Evolutionary conservation across 2,888 invertebrate species (phyloP), one percentile per base, ranked within the genome.

Genomic region (Polydesmus complanatus): DNA sequence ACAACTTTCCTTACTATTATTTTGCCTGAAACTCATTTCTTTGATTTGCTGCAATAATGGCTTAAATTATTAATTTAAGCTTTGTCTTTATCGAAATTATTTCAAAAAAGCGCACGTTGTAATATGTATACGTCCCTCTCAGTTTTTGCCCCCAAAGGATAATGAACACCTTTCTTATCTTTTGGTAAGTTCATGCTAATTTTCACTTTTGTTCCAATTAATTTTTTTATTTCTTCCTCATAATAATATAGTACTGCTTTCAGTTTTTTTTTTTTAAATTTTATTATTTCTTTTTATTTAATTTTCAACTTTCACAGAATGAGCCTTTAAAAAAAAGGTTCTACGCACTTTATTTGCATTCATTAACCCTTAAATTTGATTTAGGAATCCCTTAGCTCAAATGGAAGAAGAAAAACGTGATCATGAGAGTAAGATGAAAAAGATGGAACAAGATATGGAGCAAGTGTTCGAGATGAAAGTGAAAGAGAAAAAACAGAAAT

Each of bases 391-490:
- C 54, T 79, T 98, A 72, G 92, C 95, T 61, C 95, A 95, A 76
- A 90, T 98, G 87, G 97, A 97, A 73, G 95, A 96, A 73, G 97
- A 97, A 74, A 94, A 93, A 74, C 83, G 89, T 64, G 94, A 95
- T 70, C 96, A 97, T 70, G 93, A 95, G 73, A 81, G 84, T 65
- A 93, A 94, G 76, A 92, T 96, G 89, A 95, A 95, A 78, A 95
- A 95, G 75, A 94, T 94, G 92, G 96, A 97, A 75, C 85, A 86
- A 51, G 96, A 96, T 76, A 94, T 97, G 93, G 96, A 97, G 73
- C 93, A 93, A 78, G 96, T 97, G 66, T 97, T 97, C 76, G 94
- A 96, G 74, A 90, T 92, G 86, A 97, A 97, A 78, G 96, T 91
- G 56, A 83, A 86, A 70, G 96, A 96, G 76, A 95, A 96, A 78